Conservation (phyloP, 1,140 invertebrate genomes). For the Gonioctena quinquepunctata region DNA sequence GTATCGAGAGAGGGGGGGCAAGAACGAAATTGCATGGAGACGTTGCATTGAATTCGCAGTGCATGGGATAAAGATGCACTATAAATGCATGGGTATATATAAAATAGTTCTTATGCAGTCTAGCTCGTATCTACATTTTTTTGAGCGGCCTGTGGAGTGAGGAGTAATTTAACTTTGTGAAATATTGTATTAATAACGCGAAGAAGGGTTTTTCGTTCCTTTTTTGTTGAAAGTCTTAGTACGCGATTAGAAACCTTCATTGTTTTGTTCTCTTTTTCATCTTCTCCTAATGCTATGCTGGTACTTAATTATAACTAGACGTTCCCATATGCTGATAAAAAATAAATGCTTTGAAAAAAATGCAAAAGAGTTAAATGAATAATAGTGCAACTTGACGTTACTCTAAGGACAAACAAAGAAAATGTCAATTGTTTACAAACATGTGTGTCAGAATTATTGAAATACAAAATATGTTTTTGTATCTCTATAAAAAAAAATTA, state of each 20-base stretch:
- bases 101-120: slow-evolving; percentile 26
- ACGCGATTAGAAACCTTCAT: neutral
- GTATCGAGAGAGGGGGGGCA: slow-evolving; percentile 31
- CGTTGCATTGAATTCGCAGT: slow-evolving; percentile 19
- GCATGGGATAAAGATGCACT: slow-evolving; percentile 21
- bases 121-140: slow-evolving; percentile 26
- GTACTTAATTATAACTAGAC: neutral
- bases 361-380: too few species aligned
- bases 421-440: too few species aligned
- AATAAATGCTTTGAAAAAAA: too few species aligned
- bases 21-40: slow-evolving; percentile 43
- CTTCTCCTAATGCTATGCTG: neutral
- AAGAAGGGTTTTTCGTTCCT: neutral
- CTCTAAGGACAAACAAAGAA: too few species aligned
- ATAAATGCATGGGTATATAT: slow-evolving; percentile 26
- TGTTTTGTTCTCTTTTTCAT: neutral
- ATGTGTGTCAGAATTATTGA: too few species aligned
- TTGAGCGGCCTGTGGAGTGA: slow-evolving; percentile 15
- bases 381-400: too few species aligned
- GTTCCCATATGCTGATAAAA: too few species aligned
- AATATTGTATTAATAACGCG: slow-evolving; percentile 24
- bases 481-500: too few species aligned
- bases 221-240: neutral
- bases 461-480: too few species aligned
- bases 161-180: slow-evolving; percentile 24